These are phyloP conservation scores for Nycticebus coucang DNA, from an alignment of 2,113 vertebrate species.

Conservation along the genomic window DNA sequence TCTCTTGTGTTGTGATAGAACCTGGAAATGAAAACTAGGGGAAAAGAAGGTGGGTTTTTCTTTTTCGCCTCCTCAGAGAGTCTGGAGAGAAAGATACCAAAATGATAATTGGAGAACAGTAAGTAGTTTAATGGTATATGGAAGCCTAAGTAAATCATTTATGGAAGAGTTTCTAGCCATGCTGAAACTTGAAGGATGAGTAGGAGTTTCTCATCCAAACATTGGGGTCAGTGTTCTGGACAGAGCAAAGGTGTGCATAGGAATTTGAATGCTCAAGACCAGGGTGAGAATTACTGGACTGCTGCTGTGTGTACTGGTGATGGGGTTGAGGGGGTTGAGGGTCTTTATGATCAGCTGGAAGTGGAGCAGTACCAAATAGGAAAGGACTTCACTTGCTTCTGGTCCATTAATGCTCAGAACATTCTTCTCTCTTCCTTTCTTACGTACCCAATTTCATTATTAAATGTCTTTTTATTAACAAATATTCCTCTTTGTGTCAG, in stretches of 20 bases:
- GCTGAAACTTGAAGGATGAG: neutral
- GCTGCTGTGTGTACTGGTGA: neutral
- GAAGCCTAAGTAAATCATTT: neutral
- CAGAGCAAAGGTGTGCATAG: neutral
- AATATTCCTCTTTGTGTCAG: neutral
- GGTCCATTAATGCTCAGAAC: neutral
- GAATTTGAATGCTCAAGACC: neutral
- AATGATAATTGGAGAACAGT: neutral
- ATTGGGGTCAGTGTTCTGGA: neutral
- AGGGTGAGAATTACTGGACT: neutral
- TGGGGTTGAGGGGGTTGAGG: too few species aligned
- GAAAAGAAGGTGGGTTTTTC: neutral
- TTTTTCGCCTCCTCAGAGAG: too few species aligned
- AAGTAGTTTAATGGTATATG: neutral
- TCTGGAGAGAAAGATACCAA: too few species aligned
- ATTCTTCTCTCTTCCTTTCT: neutral
- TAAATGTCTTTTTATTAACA: neutral
- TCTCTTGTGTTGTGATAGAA: neutral
- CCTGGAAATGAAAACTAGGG: neutral
- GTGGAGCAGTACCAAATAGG: neutral
- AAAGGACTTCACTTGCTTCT: neutral
- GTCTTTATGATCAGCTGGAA: neutral
- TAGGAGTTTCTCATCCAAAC: neutral
- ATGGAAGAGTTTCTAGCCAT: neutral
- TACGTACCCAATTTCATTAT: neutral